Evolutionary conservation across 2,113 vertebrate species (phyloP).

Genomic region (Coracopsis vasa): DNA sequence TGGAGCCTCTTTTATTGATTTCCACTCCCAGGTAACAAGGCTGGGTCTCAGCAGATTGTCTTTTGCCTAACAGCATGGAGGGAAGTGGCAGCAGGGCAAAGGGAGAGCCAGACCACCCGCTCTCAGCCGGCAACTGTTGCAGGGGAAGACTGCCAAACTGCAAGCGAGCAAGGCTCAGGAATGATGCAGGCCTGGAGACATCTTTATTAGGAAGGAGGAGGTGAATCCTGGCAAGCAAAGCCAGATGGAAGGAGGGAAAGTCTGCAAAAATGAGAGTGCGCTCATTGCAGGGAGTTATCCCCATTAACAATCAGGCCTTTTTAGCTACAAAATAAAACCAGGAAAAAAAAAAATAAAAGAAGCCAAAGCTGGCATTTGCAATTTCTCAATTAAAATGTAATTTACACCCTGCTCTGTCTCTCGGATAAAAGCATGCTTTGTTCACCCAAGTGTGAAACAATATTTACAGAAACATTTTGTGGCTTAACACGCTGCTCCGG

Average conservation of each 20-base stretch:
- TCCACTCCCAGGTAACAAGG: fast-evolving
- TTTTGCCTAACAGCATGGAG: background rate
- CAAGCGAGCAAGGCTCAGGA: background rate
- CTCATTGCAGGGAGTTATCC: background rate
- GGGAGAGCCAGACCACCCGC: background rate
- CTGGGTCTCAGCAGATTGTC: background rate
- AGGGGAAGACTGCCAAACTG: background rate
- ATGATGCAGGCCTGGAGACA: background rate
- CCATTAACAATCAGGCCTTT: background rate
- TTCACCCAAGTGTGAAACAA: constrained; percentile 42
- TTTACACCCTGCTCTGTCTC: constrained; percentile 35
- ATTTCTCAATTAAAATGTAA: constrained; percentile 53
- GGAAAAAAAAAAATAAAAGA: background rate
- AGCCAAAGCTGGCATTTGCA: background rate
- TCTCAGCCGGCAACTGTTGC: background rate
- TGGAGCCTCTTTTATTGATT: background rate
- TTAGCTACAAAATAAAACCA: background rate
- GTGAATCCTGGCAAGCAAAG: background rate
- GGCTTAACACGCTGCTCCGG: background rate
- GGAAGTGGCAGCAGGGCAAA: background rate
- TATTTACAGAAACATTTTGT: constrained; percentile 52
- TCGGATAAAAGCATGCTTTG: constrained; percentile 42
- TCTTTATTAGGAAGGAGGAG: background rate
- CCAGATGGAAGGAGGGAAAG: background rate
- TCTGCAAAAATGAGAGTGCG: background rate